Evolutionary conservation across 2,888 invertebrate species (phyloP).

Genomic region (Idaea aversata): DNA sequence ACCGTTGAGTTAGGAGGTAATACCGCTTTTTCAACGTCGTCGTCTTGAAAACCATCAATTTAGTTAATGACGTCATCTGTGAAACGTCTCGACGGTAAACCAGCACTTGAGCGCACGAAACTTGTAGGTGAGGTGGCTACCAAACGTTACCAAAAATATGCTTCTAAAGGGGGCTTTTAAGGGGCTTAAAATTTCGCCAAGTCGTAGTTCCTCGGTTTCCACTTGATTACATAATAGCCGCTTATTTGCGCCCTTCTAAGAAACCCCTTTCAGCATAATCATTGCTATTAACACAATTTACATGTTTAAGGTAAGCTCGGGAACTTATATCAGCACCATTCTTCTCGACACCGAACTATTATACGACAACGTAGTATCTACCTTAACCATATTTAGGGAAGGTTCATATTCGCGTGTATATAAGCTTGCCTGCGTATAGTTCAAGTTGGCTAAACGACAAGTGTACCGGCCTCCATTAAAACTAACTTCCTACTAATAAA

Average conservation of each 20-base stretch:
- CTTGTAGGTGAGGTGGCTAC: not conserved
- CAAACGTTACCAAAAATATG: conserved; percentile 8
- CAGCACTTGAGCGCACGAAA: not conserved
- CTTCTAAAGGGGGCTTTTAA: not conserved
- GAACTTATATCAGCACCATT: conserved; percentile 27
- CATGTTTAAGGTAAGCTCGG: conserved; percentile 28
- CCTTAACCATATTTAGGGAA: conserved; percentile 23
- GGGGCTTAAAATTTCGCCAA: conserved; percentile 1
- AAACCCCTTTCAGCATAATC: conserved; percentile 23
- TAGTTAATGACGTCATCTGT: not conserved
- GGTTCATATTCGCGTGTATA: conserved; percentile 23
- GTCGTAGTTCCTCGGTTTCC: conserved; percentile 6
- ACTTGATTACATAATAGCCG: conserved; percentile 23
- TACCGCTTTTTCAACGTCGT: not conserved
- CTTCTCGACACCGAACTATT: conserved; percentile 27
- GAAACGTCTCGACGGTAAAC: not conserved
- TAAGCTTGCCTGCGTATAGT: conserved; percentile 19
- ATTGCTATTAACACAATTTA: conserved; percentile 29
- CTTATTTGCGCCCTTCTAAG: conserved; percentile 25
- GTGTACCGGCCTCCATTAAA: conserved; percentile 49
- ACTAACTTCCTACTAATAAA: conserved; percentile 52
- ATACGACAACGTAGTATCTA: conserved; percentile 25
- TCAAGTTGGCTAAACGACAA: conserved; percentile 33
- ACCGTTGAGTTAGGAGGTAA: not conserved
- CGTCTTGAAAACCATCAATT: not conserved